phyloP scores from a whole-genome alignment of 2,797 vertebrate species.

The Syndactyla subalaris region DNA sequence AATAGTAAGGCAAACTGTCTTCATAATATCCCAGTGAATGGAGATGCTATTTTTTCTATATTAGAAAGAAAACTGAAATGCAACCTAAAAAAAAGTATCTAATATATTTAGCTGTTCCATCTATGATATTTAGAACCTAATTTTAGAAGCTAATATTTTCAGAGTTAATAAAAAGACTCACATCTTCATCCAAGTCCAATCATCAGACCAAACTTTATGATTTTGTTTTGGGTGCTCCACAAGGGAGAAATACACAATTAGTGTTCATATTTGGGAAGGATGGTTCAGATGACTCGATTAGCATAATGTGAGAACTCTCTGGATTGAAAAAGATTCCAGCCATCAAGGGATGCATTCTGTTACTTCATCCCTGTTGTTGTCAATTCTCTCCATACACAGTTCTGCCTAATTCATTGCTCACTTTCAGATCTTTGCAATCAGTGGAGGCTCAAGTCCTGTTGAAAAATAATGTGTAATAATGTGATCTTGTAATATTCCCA shows the following conservation, averaged over 20 bases:
- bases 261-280: background rate
- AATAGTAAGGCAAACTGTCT: background rate
- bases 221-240: background rate
- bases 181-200: background rate
- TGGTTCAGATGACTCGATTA: background rate
- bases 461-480: background rate
- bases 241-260: background rate
- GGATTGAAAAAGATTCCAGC: background rate
- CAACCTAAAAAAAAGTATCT: background rate
- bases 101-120: background rate
- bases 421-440: background rate
- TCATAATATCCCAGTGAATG: background rate
- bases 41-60: background rate
- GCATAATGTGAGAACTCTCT: background rate
- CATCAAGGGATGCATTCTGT: background rate
- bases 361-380: background rate
- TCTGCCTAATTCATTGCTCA: background rate
- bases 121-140: background rate
- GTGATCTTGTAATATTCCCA: background rate
- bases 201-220: background rate
- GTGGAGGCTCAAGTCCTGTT: background rate
- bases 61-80: background rate
- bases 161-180: background rate
- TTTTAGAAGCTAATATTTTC: background rate
- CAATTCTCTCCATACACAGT: rapidly evolving